Base-by-base conservation (phyloP, 1,140 invertebrate species). In the Cepaea nemoralis region DNA sequence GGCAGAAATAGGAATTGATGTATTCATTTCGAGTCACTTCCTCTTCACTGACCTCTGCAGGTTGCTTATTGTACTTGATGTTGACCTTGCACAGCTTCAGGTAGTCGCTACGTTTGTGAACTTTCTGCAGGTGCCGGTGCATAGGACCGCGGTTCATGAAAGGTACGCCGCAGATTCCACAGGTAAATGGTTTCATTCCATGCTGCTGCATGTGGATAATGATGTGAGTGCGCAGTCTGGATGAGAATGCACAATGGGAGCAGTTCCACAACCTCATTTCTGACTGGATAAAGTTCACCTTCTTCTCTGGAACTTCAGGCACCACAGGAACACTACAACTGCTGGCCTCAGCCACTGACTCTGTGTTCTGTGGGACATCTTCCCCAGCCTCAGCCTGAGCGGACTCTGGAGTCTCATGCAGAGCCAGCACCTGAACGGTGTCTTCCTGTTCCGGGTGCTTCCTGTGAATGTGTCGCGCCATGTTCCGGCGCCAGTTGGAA, bases 401-500 rank as follows among this genome's bases (percentile, higher is more conserved):
- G 0, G 12, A 19, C 22, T 39, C 69, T 39, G 69, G 24, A 24
- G 69, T 42, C 6, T 42, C 37, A 48, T 55, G 69, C 16, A 24
- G 31, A 19, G 19, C 6, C 55, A 48, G 31, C 31, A 77, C 75
- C n/a, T 40, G 45, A 24, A 77, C 40, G 1, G 27, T 50, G 35
- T 42, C 75, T n/a, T 78, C 66, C 33, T 67, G 2, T 6, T 75
- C 42, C 19, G 83, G 83, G 84, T 91, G 91, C 42, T 86, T 88
- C 14, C 87, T 84, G n/a, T 87, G 85, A 50, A 90, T 88, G 75
- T 91, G 91, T 22, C 89, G 82, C 1, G 82, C 42, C 37, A 91
- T 84, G 82, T 90, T 89, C 71, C 87, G 89, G 50, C 90, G 86
- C 85, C 87, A 91, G 77, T 91, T 90, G 35, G 90, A 89, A 45